These are phyloP conservation scores for Micronycteris hirsuta DNA, from an alignment of 2,113 vertebrate genomes.

Conservation along the genomic window DNA sequence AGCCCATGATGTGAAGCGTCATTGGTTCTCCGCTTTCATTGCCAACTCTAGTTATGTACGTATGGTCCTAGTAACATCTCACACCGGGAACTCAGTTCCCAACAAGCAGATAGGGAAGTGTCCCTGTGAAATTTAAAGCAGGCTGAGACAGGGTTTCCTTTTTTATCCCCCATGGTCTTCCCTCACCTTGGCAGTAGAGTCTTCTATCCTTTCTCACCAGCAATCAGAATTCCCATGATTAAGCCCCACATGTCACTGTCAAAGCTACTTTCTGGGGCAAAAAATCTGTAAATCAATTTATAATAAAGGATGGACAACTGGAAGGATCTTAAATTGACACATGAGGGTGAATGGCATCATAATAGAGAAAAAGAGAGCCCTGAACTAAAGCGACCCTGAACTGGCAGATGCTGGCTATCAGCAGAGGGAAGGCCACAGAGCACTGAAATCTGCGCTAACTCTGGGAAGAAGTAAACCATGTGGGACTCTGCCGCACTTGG, in stretches of 20 bases:
- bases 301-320: neutral
- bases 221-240: neutral
- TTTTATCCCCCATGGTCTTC: neutral
- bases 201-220: neutral
- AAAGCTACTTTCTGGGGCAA: neutral
- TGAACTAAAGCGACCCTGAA: neutral
- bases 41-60: neutral
- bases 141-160: neutral
- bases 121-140: neutral
- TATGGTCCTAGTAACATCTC: neutral
- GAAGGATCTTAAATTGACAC: neutral
- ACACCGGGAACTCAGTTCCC: neutral
- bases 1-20: fast-evolving
- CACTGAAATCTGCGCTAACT: neutral
- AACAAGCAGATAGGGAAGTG: neutral
- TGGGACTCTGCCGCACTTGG: too few species aligned
- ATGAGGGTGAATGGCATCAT: neutral
- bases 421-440: neutral
- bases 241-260: neutral
- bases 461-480: neutral
- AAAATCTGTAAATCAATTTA: neutral
- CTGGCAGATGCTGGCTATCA: too few species aligned
- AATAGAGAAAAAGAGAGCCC: neutral
- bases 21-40: neutral
- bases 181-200: neutral